Percentiles rank a stretch among this genome's conserved stretches.
phyloP scores from a whole-genome alignment of 2,888 invertebrate genomes.

The Sisyra terminalis region DNA sequence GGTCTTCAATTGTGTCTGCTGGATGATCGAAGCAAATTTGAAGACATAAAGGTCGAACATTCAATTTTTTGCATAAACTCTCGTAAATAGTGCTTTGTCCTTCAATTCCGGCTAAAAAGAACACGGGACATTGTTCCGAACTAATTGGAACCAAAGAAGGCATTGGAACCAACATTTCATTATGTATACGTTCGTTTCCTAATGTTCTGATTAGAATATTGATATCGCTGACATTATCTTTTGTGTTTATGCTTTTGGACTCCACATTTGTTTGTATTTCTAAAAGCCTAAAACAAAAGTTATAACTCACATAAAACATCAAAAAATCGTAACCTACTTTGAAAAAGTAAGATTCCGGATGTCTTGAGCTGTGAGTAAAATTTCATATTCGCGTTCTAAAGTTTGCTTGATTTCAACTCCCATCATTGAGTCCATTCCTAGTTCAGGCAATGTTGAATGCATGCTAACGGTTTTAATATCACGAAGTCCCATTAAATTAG shows the following conservation, averaged over 20 bases:
- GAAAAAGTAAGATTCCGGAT: slow-evolving; percentile 66
- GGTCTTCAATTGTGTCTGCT: slow-evolving; percentile 28
- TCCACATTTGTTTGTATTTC: not conserved
- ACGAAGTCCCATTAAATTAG: slow-evolving; percentile 40
- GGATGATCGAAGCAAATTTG: slow-evolving; percentile 32
- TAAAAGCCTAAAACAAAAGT: slow-evolving; percentile 15
- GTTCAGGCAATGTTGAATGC: slow-evolving; percentile 63
- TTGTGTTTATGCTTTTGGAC: slow-evolving; percentile 10
- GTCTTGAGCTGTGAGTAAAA: slow-evolving; percentile 73
- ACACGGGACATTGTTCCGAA: slow-evolving; percentile 22
- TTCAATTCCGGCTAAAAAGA: slow-evolving; percentile 51
- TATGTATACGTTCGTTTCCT: slow-evolving; percentile 36
- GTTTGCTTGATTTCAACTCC: slow-evolving; percentile 91
- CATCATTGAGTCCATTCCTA: slow-evolving; percentile 96
- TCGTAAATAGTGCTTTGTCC: slow-evolving; percentile 38
- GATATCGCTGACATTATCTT: slow-evolving; percentile 24
- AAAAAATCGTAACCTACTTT: slow-evolving; percentile 24
- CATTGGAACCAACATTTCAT: slow-evolving; percentile 34
- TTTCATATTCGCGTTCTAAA: slow-evolving; percentile 74
- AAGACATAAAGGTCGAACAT: slow-evolving; percentile 33
- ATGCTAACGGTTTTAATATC: slow-evolving; percentile 53
- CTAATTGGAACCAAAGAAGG: slow-evolving; percentile 15
- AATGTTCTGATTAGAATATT: slow-evolving; percentile 38
- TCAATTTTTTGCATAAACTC: slow-evolving; percentile 32
- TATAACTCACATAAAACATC: not conserved